phyloP scores from a whole-genome alignment of 1,140 invertebrate genomes.

The Carposina sasakii region DNA sequence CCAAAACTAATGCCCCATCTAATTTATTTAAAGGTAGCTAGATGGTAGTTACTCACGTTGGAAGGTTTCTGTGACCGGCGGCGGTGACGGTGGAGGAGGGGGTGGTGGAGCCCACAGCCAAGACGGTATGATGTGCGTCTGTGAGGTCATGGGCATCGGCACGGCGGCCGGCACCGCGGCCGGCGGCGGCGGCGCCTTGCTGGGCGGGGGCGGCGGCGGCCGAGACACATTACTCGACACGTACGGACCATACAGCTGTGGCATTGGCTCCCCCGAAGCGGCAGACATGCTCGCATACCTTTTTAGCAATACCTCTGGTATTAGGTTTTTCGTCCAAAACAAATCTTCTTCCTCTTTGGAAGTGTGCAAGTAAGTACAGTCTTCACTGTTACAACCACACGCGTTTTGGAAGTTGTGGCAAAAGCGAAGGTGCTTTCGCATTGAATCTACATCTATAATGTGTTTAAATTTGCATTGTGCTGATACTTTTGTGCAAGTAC shows the following conservation, averaged over 20 bases:
- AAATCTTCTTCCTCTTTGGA: constrained; percentile 42
- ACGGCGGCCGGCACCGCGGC: constrained; percentile 11
- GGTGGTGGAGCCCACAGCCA: constrained; percentile 2
- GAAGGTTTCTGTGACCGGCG: neutral
- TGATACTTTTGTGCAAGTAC: constrained; percentile 43
- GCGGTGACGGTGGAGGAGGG: constrained; percentile 13
- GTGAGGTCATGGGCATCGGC: constrained; percentile 7
- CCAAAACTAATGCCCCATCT: too few relatives aligned
- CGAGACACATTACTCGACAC: too few relatives aligned
- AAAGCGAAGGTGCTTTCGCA: constrained; percentile 49
- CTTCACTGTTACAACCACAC: constrained; percentile 34
- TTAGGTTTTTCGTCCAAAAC: constrained; percentile 33
- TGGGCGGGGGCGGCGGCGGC: constrained; percentile 17
- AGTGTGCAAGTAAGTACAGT: constrained; percentile 47
- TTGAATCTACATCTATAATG: constrained; percentile 39
- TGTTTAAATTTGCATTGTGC: constrained; percentile 41
- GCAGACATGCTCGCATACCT: constrained; percentile 37
- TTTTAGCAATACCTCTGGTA: constrained; percentile 39
- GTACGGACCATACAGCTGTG: too few relatives aligned
- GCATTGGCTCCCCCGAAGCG: constrained; percentile 26
- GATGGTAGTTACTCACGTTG: too few relatives aligned
- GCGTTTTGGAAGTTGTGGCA: constrained; percentile 54
- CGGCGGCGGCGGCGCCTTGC: constrained; percentile 14
- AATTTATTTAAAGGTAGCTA: too few relatives aligned
- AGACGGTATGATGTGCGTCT: too few relatives aligned